Percentiles rank a stretch among this genome's conserved stretches.
These are phyloP conservation scores for Grammomys surdaster DNA, from an alignment of 2,113 vertebrate genomes.

Conservation along the genomic window DNA sequence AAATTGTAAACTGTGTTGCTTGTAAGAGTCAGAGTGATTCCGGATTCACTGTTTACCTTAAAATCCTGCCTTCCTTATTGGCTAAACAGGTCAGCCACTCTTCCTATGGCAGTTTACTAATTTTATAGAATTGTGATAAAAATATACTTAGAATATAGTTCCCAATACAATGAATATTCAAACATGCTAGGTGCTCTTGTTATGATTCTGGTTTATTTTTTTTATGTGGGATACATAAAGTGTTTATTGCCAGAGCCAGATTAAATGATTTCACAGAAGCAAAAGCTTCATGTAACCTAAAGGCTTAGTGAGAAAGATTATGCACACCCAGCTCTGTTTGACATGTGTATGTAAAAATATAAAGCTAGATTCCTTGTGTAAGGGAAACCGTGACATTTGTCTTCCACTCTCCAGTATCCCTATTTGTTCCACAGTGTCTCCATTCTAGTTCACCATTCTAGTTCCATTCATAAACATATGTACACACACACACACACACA, in stretches of 20 bases:
- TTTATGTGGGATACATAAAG: not conserved
- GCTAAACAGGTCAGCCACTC: not conserved
- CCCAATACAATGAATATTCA: not conserved
- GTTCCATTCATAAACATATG: not conserved
- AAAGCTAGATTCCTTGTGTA: not conserved
- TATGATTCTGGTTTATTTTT: not conserved
- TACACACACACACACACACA: not conserved
- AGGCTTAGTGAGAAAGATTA: not conserved
- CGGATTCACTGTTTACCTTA: not conserved
- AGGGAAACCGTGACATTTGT: not conserved
- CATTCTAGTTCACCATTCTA: not conserved
- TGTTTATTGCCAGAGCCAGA: not conserved
- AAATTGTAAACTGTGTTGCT: not conserved
- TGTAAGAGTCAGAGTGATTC: not conserved
- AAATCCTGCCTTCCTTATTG: not conserved
- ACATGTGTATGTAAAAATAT: not conserved
- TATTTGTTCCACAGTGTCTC: not conserved
- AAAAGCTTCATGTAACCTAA: conserved; percentile 3
- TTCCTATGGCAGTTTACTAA: not conserved
- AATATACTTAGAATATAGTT: not conserved
- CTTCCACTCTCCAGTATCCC: not conserved
- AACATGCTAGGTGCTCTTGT: not conserved
- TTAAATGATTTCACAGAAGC: not conserved
- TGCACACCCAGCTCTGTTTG: not conserved
- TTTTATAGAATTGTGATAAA: not conserved